Evolutionary conservation across 2,888 invertebrate species (phyloP).

Genomic region (Willowsia nigromaculata): DNA sequence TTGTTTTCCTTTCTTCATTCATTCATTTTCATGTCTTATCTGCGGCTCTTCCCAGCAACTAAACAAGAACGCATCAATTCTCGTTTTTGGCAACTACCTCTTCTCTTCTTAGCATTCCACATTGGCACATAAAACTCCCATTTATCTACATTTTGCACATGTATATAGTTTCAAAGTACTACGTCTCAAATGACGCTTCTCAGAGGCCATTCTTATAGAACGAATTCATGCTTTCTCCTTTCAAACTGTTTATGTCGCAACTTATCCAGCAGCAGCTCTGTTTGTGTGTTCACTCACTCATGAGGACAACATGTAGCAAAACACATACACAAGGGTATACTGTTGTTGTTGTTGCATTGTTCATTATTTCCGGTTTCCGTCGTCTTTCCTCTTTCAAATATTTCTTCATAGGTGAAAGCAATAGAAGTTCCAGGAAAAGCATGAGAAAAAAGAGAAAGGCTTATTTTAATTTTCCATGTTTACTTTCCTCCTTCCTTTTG

Average conservation of each 20-base stretch:
- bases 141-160: neutral
- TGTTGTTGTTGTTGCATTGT: conserved; percentile 29
- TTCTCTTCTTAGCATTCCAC: conserved; percentile 27
- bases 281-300: conserved; percentile 26
- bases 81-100: conserved; percentile 15
- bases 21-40: conserved; percentile 59
- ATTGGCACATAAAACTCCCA: conserved; percentile 11
- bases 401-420: neutral
- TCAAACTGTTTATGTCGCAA: neutral
- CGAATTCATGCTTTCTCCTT: neutral
- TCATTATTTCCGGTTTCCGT: conserved; percentile 50
- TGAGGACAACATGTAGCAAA: neutral
- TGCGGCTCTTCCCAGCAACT: neutral
- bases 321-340: neutral
- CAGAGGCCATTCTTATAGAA: neutral
- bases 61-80: conserved; percentile 23
- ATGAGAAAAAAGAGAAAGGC: neutral
- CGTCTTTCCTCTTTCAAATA: neutral
- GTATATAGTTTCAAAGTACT: neutral
- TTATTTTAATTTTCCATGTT: conserved; percentile 35
- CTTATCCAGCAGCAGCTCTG: neutral
- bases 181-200: neutral
- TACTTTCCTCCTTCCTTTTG: neutral
- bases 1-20: conserved; percentile 59
- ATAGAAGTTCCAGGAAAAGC: neutral